Evolutionary conservation across 2,797 vertebrate species (phyloP).

Genomic region (Eulemur albifrons): DNA sequence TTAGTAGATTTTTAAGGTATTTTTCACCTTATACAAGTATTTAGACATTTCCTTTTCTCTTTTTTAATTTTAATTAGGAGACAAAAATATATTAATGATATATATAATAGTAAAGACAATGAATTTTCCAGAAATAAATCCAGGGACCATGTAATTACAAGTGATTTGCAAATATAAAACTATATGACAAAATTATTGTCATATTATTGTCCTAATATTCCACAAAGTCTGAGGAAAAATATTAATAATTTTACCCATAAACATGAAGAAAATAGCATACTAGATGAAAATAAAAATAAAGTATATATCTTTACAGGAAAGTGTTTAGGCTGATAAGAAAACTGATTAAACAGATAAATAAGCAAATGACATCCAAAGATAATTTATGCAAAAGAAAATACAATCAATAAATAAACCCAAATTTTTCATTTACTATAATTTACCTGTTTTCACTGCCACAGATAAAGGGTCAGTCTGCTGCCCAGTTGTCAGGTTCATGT

Average conservation of each 20-base stretch:
- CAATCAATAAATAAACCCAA: neutral
- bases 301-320: neutral
- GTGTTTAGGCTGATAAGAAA: neutral
- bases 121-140: neutral
- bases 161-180: neutral
- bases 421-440: neutral
- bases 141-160: neutral
- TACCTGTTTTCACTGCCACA: neutral
- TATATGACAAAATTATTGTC: neutral
- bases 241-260: neutral
- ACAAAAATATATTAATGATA: neutral
- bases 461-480: neutral
- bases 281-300: neutral
- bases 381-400: neutral
- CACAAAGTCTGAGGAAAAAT: neutral
- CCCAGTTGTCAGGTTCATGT: neutral
- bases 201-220: neutral
- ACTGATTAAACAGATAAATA: neutral
- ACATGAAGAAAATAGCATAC: neutral
- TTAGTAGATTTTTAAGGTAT: neutral
- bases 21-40: neutral
- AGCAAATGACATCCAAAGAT: neutral
- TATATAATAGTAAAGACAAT: neutral
- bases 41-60: neutral
- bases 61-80: neutral